These are phyloP conservation scores for Cettia cetti DNA, from an alignment of 2,113 vertebrate species.

Conservation along the genomic window DNA sequence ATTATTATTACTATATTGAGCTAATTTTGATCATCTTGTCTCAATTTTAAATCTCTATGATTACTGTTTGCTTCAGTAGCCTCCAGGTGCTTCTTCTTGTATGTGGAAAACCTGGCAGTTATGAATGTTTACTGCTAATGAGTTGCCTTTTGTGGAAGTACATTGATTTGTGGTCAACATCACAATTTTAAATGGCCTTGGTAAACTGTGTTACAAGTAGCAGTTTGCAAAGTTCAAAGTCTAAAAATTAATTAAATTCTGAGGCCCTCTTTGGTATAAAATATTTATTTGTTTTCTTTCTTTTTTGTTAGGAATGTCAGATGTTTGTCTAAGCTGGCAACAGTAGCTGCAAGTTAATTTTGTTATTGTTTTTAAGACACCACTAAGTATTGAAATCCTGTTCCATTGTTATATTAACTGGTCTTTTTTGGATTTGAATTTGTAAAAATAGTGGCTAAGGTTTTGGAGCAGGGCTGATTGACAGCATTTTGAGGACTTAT, in stretches of 20 bases:
- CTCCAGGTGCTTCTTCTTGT: neutral
- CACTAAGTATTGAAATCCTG: neutral
- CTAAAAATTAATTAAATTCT: constrained; percentile 57
- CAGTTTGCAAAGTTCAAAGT: constrained; percentile 48
- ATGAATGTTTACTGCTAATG: constrained; percentile 24
- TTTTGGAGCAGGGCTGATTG: neutral
- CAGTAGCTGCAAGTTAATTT: neutral
- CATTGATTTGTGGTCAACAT: constrained; percentile 56
- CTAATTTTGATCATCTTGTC: neutral
- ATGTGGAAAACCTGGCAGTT: neutral
- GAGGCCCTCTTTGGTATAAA: neutral
- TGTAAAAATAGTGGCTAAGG: neutral
- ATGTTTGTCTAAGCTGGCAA: neutral
- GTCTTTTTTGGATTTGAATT: neutral
- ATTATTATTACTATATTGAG: neutral
- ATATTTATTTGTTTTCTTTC: constrained; percentile 7
- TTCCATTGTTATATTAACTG: neutral
- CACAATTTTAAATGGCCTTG: constrained; percentile 45
- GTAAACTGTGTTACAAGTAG: constrained; percentile 48
- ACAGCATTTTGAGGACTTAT: neutral
- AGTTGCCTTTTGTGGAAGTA: constrained; percentile 28
- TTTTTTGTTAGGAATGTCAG: constrained; percentile 7
- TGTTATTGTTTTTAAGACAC: neutral
- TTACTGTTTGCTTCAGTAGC: neutral
- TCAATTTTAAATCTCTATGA: neutral